phyloP scores from a whole-genome alignment of 2,888 invertebrate genomes.

The Deladenus siricidicola region DNA sequence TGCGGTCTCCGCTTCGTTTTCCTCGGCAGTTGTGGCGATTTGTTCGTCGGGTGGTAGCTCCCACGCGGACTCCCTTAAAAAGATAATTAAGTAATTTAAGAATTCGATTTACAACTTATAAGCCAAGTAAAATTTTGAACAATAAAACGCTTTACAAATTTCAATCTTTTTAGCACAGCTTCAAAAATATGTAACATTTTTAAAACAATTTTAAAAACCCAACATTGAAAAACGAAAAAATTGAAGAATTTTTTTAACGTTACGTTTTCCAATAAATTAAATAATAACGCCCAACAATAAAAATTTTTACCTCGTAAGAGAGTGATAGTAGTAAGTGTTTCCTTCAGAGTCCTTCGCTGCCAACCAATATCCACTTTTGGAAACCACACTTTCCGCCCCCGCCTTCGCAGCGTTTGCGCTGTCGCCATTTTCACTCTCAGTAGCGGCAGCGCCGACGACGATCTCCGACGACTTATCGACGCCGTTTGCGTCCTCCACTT shows the following conservation, averaged over 20 bases:
- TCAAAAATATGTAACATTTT: neutral
- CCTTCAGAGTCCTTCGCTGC: slow-evolving; percentile 73
- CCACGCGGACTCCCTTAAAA: slow-evolving; percentile 1
- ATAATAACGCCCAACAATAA: no score
- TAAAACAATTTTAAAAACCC: neutral
- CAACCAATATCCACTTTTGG: slow-evolving; percentile 66
- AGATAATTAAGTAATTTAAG: neutral
- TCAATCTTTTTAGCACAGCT: neutral
- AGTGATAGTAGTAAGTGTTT: slow-evolving; percentile 74
- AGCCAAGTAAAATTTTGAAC: no score
- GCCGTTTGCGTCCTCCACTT: no score
- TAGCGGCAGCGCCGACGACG: neutral
- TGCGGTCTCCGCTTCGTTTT: no score
- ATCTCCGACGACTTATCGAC: neutral
- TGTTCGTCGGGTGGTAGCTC: slow-evolving; percentile 3
- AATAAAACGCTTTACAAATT: neutral
- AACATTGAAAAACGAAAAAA: neutral
- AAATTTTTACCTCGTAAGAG: no score
- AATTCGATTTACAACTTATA: no score
- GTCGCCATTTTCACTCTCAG: neutral
- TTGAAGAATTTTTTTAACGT: no score
- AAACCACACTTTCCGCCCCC: slow-evolving; percentile 4
- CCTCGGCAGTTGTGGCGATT: neutral
- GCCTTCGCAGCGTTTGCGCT: neutral
- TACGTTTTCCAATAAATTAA: no score